Base-by-base conservation (phyloP, 2,797 vertebrate species). In the Pteropus rufus region DNA sequence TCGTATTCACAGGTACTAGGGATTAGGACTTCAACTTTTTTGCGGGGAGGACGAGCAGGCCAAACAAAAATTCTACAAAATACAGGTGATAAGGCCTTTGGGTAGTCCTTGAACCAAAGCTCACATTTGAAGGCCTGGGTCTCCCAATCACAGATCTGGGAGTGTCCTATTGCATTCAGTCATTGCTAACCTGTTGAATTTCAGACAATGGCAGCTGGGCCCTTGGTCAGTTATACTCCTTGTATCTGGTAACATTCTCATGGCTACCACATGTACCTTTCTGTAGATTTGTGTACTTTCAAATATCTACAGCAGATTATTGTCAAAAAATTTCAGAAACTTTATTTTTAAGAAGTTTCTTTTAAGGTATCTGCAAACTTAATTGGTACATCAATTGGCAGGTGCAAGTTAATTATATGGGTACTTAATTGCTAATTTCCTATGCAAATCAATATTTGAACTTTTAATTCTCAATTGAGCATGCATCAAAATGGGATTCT, bases 371-470 rank as follows among this genome's bases (percentile, higher is more conserved):
- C 93, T 79, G 93, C 82, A 91, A 89, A 97, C 73, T 88, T 94
- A 97, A 97, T 97, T 97, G 96, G 96, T 96, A 52, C 39, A 92
- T 98, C 94, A 97, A 97, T 97, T 96, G 96, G 94, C 97, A 97
- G 97, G 96, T 98, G 96, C 94, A 80, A 88, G 95, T 93, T 97
- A 97, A 97, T 97, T 97, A 97, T 96, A 93, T 96, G 96, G 95
- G 97, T 97, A 96, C 93, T 97, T 97, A 97, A 96, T 97, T 96
- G 95, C 92, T 96, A 97, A 97, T 97, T 97, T 98, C 96, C 82
- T 96, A 97, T 97, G 97, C 89, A 97, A 97, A 97, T 96, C 96
- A 95, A 97, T 97, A 97, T 97, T 97, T 97, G 95, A 97, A 96
- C 95, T 95, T 97, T 95, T 96, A 97, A 96, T 97, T 96, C 84